phyloP scores from a whole-genome alignment of 2,888 invertebrate species.

The Heteromyza rotundicornis region DNA sequence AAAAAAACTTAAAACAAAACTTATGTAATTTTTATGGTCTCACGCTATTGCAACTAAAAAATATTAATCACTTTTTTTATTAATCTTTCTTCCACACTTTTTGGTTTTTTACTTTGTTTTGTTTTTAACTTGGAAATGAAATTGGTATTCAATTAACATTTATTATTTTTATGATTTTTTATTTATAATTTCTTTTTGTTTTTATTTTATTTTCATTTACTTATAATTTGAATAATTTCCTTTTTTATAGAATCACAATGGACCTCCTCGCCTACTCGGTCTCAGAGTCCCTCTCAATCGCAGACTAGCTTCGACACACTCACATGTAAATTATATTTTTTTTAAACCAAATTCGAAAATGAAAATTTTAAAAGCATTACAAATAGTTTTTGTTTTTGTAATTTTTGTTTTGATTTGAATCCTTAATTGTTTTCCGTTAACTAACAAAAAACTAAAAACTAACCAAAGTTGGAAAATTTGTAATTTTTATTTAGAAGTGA shows the following conservation, averaged over 20 bases:
- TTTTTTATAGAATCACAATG: constrained; percentile 65
- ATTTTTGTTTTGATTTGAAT: constrained; percentile 41
- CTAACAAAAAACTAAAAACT: too few relatives aligned
- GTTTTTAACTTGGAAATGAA: constrained; percentile 30
- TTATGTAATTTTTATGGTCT: constrained; percentile 8
- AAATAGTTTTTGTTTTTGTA: too few relatives aligned
- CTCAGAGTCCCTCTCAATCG: constrained; percentile 64
- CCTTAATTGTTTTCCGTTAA: constrained; percentile 28
- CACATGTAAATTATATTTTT: constrained; percentile 63
- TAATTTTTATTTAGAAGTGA: too few relatives aligned
- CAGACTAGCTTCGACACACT: constrained; percentile 66
- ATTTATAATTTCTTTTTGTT: constrained; percentile 38
- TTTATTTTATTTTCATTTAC: constrained; percentile 39
- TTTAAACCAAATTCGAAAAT: constrained; percentile 31
- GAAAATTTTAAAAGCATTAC: too few relatives aligned
- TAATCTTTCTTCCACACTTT: constrained; percentile 25
- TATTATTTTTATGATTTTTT: constrained; percentile 32
- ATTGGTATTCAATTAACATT: constrained; percentile 32
- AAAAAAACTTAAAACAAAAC: background rate
- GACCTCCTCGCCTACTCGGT: constrained; percentile 65
- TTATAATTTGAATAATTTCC: constrained; percentile 54
- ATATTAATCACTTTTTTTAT: constrained; percentile 43
- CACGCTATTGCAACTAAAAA: constrained; percentile 48
- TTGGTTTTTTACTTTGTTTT: constrained; percentile 20
- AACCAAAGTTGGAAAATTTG: too few relatives aligned